phyloP scores from a whole-genome alignment of 2,797 vertebrate genomes.

The Tangara arthus region DNA sequence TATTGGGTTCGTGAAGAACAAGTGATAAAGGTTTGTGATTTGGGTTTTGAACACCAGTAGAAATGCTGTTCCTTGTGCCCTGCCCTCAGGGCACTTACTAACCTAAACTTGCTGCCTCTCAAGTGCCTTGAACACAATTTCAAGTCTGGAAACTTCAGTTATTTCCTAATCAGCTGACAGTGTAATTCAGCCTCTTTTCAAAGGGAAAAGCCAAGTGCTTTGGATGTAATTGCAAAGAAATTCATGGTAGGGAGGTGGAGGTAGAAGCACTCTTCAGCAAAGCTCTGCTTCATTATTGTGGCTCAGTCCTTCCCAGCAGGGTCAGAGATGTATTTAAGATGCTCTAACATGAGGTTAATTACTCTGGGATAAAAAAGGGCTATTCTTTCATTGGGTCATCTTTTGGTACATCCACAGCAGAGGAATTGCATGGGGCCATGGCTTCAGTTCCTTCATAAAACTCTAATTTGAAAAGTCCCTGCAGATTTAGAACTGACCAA shows the following conservation, averaged over 20 bases:
- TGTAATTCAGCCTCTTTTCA: background rate
- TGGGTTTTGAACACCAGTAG: background rate
- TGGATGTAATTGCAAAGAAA: constrained; percentile 17
- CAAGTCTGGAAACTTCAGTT: background rate
- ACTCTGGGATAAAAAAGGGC: background rate
- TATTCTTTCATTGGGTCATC: background rate
- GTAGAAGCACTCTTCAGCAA: background rate
- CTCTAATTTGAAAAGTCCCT: background rate
- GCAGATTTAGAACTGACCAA: background rate
- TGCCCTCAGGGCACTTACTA: background rate
- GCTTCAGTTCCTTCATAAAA: background rate
- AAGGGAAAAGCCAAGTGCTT: background rate
- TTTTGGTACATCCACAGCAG: background rate
- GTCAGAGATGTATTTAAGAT: background rate
- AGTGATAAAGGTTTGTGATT: background rate
- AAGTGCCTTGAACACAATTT: background rate
- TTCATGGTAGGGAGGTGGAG: background rate
- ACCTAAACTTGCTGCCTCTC: background rate
- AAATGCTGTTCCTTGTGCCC: background rate
- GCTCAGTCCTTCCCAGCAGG: background rate
- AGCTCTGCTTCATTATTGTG: background rate
- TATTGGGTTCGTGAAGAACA: background rate
- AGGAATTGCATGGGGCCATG: background rate
- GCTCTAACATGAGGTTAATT: background rate
- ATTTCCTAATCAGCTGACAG: background rate